phyloP scores from a whole-genome alignment of 2,888 invertebrate species.

The Perithous albicinctus region DNA sequence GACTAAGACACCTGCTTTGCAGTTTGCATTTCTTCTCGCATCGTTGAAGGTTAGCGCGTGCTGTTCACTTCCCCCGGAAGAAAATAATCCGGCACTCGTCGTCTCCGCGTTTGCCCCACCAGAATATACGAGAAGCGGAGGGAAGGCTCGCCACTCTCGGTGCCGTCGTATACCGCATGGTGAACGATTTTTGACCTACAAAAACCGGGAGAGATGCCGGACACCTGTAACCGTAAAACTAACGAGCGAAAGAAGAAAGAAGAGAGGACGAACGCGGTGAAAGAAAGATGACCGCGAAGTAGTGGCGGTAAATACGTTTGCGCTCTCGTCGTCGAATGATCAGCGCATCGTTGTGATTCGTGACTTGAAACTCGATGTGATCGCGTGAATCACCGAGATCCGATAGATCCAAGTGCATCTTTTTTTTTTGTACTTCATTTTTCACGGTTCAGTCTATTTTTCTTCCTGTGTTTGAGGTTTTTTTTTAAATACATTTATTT shows the following conservation, averaged over 20 bases:
- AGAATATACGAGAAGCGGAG: not conserved
- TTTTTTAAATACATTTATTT: not conserved
- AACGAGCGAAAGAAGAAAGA: slow-evolving; percentile 63
- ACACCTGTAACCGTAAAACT: slow-evolving; percentile 68
- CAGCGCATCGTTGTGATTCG: slow-evolving; percentile 46
- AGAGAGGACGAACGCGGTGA: slow-evolving; percentile 58
- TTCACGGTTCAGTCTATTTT: not conserved
- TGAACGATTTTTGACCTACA: slow-evolving; percentile 77
- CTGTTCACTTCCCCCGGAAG: slow-evolving; percentile 17
- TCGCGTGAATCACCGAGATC: slow-evolving; percentile 39
- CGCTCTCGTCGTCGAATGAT: slow-evolving; percentile 57
- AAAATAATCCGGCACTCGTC: slow-evolving; percentile 31
- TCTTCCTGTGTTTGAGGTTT: not conserved
- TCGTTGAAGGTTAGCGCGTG: slow-evolving; percentile 28
- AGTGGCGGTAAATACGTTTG: slow-evolving; percentile 32
- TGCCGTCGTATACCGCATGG: slow-evolving; percentile 68
- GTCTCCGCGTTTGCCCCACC: slow-evolving; percentile 16
- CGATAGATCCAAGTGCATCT: slow-evolving; percentile 30
- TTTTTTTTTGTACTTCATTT: not conserved
- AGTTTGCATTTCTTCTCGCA: slow-evolving; percentile 14
- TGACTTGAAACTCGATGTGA: slow-evolving; percentile 43
- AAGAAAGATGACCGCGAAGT: slow-evolving; percentile 41
- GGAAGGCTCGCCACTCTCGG: slow-evolving; percentile 12
- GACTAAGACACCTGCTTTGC: slow-evolving; percentile 8
- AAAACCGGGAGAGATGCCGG: slow-evolving; percentile 69